Percentiles rank a stretch among this genome's conserved stretches.
Conservation (phyloP, 2,797 vertebrate species). For the Anguilla marmorata region DNA sequence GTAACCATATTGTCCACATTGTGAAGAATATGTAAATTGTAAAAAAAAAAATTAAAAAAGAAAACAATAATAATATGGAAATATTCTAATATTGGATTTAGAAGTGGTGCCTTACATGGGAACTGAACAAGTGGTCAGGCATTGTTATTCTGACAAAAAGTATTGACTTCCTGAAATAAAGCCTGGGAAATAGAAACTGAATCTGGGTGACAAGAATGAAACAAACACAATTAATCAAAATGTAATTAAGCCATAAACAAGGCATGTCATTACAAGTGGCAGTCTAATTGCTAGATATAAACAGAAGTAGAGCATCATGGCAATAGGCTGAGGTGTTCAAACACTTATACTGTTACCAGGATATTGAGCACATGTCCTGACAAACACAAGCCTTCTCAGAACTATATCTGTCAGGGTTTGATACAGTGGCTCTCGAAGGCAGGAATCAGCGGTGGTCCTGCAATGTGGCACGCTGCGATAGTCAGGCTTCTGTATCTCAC, state of each 20-base stretch:
- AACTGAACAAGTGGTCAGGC: neutral
- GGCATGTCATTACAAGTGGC: neutral
- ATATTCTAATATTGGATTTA: neutral
- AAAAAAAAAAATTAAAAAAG: neutral
- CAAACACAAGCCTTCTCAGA: neutral
- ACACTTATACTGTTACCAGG: neutral
- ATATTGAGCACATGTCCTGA: neutral
- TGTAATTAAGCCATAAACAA: neutral
- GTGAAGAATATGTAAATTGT: neutral
- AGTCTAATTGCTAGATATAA: neutral
- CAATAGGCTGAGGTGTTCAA: neutral
- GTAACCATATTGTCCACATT: neutral
- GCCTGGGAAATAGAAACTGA: neutral
- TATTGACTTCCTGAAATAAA: neutral
- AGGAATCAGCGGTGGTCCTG: neutral
- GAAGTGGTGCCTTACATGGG: neutral
- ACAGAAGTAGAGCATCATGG: neutral
- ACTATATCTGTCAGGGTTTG: neutral
- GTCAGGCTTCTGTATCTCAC: neutral
- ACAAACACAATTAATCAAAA: constrained; percentile 2
- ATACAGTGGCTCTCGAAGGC: neutral
- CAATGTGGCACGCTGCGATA: neutral
- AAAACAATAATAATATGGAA: neutral
- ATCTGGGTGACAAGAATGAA: neutral
- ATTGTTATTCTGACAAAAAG: neutral